Percentiles rank a stretch among this genome's conserved stretches.
Evolutionary conservation across 2,888 invertebrate genomes (phyloP).

Genomic region (Phytoseiulus persimilis): DNA sequence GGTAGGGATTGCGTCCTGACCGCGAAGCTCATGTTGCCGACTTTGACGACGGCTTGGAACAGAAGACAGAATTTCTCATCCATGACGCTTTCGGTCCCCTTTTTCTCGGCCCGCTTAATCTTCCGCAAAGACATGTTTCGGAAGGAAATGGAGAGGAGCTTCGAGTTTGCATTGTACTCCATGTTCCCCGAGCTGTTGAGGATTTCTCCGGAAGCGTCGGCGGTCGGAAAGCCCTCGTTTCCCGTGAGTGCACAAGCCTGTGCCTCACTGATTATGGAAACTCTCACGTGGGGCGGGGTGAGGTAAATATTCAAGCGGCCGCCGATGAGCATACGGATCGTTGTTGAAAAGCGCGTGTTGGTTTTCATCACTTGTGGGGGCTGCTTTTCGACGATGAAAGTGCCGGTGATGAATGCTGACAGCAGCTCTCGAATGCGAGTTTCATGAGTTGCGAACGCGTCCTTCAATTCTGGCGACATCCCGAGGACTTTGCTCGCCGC

Average conservation of each 20-base stretch:
- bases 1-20: conserved; percentile 84
- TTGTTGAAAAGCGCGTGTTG: conserved; percentile 84
- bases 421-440: conserved; percentile 57
- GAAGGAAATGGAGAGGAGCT: conserved; percentile 79
- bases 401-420: conserved; percentile 56
- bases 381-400: conserved; percentile 91
- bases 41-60: conserved; percentile 83
- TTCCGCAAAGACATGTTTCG: conserved; percentile 72
- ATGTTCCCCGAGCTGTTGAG: conserved; percentile 82
- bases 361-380: conserved; percentile 97
- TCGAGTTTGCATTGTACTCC: conserved; percentile 80
- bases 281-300: conserved; percentile 72
- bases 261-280: conserved; percentile 63
- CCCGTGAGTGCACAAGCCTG: conserved; percentile 74
- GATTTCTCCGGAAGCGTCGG: conserved; percentile 69
- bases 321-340: conserved; percentile 79
- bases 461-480: conserved; percentile 50
- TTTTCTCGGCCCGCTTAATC: conserved; percentile 87
- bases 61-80: conserved; percentile 88
- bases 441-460: conserved; percentile 58
- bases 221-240: conserved; percentile 57
- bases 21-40: conserved; percentile 58
- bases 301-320: conserved; percentile 84
- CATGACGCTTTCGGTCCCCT: conserved; percentile 88
- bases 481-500: conserved; percentile 59